These are phyloP conservation scores for Coptodon rendalli DNA, from an alignment of 2,113 vertebrate genomes.

Conservation along the genomic window DNA sequence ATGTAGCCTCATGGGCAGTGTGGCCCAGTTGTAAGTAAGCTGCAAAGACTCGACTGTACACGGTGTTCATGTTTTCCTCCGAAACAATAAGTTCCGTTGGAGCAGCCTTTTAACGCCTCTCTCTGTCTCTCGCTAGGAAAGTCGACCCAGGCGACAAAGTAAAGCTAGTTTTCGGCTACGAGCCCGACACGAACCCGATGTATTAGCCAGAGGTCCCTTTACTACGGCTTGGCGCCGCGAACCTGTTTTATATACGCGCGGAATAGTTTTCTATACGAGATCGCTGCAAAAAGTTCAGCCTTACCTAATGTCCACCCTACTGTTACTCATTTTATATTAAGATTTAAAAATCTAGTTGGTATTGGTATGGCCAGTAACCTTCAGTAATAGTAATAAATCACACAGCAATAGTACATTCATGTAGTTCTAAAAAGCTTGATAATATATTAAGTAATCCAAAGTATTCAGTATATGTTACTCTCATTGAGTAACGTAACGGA, in stretches of 20 bases:
- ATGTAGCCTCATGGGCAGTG: too few species aligned
- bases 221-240: rapidly evolving
- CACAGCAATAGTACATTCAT: rapidly evolving
- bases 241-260: rapidly evolving
- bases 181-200: rapidly evolving
- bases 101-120: too few species aligned
- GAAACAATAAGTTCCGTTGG: too few species aligned
- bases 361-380: rapidly evolving
- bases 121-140: not conserved
- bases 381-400: rapidly evolving
- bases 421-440: rapidly evolving
- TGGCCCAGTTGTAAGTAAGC: too few species aligned
- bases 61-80: too few species aligned
- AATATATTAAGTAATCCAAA: not conserved
- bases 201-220: not conserved
- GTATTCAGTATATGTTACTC: not conserved
- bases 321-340: not conserved
- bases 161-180: not conserved
- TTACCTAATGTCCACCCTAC: not conserved
- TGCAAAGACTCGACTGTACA: too few species aligned
- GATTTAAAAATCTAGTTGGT: not conserved
- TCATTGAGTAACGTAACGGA: not conserved
- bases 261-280: not conserved
- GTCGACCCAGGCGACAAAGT: not conserved
- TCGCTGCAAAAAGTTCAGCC: rapidly evolving